phyloP scores from a whole-genome alignment of 2,113 vertebrate genomes.

The Parus major region DNA sequence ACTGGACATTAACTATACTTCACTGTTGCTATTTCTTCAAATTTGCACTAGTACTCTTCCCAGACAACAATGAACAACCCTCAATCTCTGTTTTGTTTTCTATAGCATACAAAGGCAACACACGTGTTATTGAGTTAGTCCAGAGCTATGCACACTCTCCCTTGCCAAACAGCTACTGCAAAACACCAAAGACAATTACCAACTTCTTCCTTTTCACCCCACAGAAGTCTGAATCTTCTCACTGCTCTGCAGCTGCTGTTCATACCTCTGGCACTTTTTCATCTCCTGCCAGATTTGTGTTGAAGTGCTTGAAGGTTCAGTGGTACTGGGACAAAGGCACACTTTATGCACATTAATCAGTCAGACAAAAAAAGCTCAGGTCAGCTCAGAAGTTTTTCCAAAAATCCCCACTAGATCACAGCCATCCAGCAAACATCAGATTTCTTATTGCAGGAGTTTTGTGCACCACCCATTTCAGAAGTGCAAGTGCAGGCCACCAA shows the following conservation, averaged over 20 bases:
- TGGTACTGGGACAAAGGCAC: background rate
- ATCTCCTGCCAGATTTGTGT: background rate
- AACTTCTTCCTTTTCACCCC: background rate
- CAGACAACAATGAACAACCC: background rate
- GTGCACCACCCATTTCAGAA: background rate
- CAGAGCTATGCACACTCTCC: background rate
- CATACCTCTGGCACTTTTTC: rapidly evolving
- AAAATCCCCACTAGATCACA: background rate
- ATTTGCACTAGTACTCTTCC: background rate
- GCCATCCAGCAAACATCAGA: background rate
- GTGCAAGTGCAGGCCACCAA: background rate
- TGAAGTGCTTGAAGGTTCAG: background rate
- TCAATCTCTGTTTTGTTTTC: background rate
- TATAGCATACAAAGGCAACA: background rate
- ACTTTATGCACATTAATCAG: background rate
- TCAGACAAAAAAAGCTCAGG: background rate
- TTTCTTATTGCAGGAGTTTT: background rate
- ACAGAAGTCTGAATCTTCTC: background rate
- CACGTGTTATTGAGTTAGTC: background rate
- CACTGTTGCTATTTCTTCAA: background rate
- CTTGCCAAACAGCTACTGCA: background rate
- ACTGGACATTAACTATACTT: background rate
- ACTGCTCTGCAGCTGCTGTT: background rate
- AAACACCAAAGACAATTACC: background rate
- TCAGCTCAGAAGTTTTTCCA: background rate